These are phyloP conservation scores for Argyresthia goedartella DNA, from an alignment of 2,888 invertebrate species.

Conservation along the genomic window DNA sequence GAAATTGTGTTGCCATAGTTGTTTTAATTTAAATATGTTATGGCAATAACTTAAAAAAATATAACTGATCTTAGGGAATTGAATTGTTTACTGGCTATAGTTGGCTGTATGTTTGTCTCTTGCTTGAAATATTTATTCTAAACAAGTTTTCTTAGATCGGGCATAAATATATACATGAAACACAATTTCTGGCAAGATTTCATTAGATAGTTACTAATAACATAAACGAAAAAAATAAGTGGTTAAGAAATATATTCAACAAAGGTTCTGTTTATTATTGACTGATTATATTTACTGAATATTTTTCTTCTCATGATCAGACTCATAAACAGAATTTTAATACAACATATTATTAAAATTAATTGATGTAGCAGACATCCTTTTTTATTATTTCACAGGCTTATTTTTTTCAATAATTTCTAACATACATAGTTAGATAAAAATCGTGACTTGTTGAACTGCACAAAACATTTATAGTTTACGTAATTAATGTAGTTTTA, in stretches of 20 bases:
- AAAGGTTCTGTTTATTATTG: background rate
- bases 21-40: constrained; percentile 13
- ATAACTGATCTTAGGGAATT: too few relatives aligned
- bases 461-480: background rate
- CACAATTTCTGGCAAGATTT: constrained; percentile 25
- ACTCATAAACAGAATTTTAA: background rate
- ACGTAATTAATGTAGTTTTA: background rate
- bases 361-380: constrained; percentile 6
- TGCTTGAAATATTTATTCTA: constrained; percentile 49
- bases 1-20: constrained; percentile 19
- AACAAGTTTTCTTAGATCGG: constrained; percentile 22
- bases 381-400: constrained; percentile 51
- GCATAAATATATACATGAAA: constrained; percentile 15
- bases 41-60: too few relatives aligned
- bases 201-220: constrained; percentile 37
- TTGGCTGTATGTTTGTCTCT: constrained; percentile 58
- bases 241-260: constrained; percentile 19
- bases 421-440: constrained; percentile 31
- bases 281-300: background rate
- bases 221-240: constrained; percentile 55
- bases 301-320: background rate
- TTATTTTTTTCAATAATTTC: constrained; percentile 46
- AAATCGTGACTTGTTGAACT: background rate
- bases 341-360: background rate
- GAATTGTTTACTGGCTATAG: constrained; percentile 28